These are phyloP conservation scores for Zaprionus lachaisei DNA, from an alignment of 1,140 invertebrate species.

Conservation along the genomic window DNA sequence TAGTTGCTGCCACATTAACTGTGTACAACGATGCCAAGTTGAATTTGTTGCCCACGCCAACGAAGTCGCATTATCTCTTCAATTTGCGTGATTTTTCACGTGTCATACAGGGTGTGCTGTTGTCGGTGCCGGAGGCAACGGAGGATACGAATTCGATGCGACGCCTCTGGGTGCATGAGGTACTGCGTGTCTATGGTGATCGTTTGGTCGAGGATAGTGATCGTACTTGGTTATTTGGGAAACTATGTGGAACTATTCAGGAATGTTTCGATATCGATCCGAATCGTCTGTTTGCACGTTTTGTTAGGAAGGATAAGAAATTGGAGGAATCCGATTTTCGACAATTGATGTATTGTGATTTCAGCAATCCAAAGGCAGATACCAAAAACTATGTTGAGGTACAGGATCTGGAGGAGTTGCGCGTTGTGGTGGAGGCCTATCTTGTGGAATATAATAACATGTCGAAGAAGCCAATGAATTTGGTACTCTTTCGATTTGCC, in stretches of 20 bases:
- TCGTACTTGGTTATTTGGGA: conserved; percentile 91
- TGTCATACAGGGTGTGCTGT: conserved; percentile 95
- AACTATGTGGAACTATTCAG: conserved; percentile 87
- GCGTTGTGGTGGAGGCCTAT: conserved; percentile 94
- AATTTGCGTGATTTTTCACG: conserved; percentile 97
- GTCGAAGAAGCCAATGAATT: conserved; percentile 98
- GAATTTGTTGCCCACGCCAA: conserved; percentile 94
- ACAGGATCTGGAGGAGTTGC: conserved; percentile 91
- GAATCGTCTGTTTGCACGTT: conserved; percentile 55
- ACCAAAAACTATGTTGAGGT: conserved; percentile 95
- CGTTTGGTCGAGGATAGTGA: conserved; percentile 93
- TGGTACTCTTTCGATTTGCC: conserved; percentile 97
- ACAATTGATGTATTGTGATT: conserved; percentile 97
- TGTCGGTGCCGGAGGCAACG: conserved; percentile 96
- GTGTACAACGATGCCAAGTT: conserved; percentile 94
- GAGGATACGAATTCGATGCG: conserved; percentile 95
- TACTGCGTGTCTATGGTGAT: conserved; percentile 97
- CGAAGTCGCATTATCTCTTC: conserved; percentile 97
- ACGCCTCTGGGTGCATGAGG: conserved; percentile 97
- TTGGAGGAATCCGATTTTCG: conserved; percentile 88
- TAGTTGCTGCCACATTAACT: conserved; percentile 93
- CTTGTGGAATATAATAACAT: conserved; percentile 97
- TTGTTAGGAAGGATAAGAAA: conserved; percentile 82
- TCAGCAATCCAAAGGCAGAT: conserved; percentile 96
- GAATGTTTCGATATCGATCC: conserved; percentile 84